phyloP scores from a whole-genome alignment of 92 coral and sea anemone species.

The Metridium senile region DNA sequence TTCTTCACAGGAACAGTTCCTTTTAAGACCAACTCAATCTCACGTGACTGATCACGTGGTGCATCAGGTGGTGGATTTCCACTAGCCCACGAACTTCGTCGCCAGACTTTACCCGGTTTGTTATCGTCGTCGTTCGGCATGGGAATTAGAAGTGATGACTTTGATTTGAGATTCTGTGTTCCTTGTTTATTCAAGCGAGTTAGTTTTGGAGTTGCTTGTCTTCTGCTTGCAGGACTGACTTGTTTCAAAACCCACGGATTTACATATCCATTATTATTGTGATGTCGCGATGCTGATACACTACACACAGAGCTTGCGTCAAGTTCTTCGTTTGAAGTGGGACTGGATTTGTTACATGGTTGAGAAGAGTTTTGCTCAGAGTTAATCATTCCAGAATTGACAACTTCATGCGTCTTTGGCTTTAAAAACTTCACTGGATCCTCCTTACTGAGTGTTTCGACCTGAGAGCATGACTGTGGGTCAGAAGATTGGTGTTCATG shows the following conservation, averaged over 20 bases:
- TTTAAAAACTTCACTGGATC: too few species aligned
- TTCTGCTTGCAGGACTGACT: not conserved
- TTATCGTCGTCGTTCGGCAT: conserved; percentile 7
- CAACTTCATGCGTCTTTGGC: too few species aligned
- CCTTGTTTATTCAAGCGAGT: not conserved
- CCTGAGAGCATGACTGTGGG: too few species aligned
- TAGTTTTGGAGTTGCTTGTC: not conserved
- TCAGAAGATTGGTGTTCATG: too few species aligned
- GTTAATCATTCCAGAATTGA: not conserved
- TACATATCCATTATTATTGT: not conserved
- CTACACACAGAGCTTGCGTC: not conserved
- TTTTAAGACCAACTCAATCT: conserved; percentile 17
- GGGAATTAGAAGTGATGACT: not conserved
- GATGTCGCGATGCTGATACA: not conserved
- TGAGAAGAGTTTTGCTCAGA: not conserved
- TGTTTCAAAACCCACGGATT: conserved; percentile 25
- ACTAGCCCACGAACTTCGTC: conserved; percentile 36
- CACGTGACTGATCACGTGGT: conserved; percentile 3
- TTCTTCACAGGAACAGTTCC: conserved; percentile 40
- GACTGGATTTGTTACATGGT: not conserved
- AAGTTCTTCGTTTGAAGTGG: not conserved
- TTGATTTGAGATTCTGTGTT: not conserved
- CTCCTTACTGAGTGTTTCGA: too few species aligned
- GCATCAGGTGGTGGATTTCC: conserved; percentile 13
- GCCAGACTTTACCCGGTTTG: conserved; percentile 1